These are phyloP conservation scores for Mus minutoides DNA, from an alignment of 2,797 vertebrate genomes.

Conservation along the genomic window DNA sequence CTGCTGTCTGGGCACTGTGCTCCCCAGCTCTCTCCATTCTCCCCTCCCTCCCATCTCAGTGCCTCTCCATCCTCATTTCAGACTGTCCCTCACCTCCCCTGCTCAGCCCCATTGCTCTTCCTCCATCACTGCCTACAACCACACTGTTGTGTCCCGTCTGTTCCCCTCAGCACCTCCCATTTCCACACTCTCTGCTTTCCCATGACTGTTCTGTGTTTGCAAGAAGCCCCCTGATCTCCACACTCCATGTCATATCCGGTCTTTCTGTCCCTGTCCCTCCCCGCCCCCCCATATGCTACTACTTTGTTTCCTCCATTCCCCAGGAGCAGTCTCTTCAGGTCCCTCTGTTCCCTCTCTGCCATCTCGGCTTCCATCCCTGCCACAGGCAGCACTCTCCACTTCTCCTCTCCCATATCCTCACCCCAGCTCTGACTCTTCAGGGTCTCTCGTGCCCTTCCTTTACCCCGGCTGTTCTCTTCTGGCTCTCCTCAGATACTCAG, in stretches of 20 bases:
- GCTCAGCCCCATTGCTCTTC: not conserved
- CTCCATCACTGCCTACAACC: not conserved
- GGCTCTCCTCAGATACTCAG: not conserved
- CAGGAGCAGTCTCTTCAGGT: not conserved
- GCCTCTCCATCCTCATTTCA: not conserved
- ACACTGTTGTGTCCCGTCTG: not conserved
- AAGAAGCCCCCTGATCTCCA: not conserved
- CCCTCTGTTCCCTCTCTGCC: not conserved
- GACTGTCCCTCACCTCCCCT: no score
- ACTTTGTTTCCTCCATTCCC: not conserved
- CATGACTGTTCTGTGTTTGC: not conserved
- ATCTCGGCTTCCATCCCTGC: not conserved
- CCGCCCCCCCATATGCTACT: not conserved
- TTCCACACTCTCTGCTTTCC: not conserved
- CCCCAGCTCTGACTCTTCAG: not conserved
- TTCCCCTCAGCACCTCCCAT: not conserved
- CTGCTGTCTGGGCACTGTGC: not conserved
- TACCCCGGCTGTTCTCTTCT: not conserved
- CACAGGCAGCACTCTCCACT: fast-evolving
- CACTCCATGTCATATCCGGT: not conserved
- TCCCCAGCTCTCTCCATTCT: not conserved
- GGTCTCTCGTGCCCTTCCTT: not conserved
- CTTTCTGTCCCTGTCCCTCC: not conserved
- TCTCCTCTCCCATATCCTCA: not conserved
- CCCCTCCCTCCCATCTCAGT: not conserved